Evolutionary conservation across 2,888 invertebrate genomes (phyloP), one percentile per base, ranked within the genome.

Genomic region (Liposcelis brunnea): DNA sequence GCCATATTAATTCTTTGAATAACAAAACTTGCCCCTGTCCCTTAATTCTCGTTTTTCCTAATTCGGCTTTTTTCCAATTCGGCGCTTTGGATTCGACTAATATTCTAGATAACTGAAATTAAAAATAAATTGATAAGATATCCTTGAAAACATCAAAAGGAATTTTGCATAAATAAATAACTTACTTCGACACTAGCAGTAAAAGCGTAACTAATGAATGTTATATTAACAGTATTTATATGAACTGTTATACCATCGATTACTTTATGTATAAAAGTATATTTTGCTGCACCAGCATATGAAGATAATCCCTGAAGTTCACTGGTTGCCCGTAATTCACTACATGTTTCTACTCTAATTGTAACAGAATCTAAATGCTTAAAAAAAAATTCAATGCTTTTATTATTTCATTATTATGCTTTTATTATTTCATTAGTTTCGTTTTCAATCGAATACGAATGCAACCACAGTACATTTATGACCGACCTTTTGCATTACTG

Each of bases 1-100:
- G 94, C 97, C 98, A 98, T 59, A 87, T 85, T 45, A 97, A 67
- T 67, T 91, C 87, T 71, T 98, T 98, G 66, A 97, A 98, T 59
- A 97, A 84, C 52, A 98, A 72, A 51, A 97, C 70, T 57, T 94
- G 86, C 35, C 89, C 89, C 50, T 81, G 77, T 58, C 94, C 91
- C 65, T 93, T 89, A 53, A 98, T 72, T 56, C 94, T 75, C 42
- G 95, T 94, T 66, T 84, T 74, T 58, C 87, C 75, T 55, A 98
- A 72, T 65, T 95, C 93, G 51, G 76, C 79, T 50, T 74, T 75
- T 46, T 80, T 74, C 80, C 95, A 98, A 50, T 80, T 79, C 0
- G 95, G 93, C 42, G 87, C 86, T 58, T 89, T 81, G 19, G 95
- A 95, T 64, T 94, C 91, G 2, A 98, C 84, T 35, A 82, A 74